Conservation (phyloP, 2,113 vertebrate genomes). For the Ochotona princeps region DNA sequence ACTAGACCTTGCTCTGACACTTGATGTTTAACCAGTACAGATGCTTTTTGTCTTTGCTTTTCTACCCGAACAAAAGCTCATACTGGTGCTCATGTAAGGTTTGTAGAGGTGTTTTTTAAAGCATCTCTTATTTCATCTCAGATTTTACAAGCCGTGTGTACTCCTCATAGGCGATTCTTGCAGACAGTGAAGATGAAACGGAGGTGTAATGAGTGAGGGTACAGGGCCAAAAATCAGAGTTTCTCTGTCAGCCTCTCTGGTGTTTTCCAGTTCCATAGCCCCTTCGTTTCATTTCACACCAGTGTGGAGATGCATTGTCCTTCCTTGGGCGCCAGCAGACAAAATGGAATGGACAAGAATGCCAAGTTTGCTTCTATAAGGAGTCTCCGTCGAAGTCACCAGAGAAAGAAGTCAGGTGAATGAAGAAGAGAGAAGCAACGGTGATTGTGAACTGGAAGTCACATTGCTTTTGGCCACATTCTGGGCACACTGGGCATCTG, state of each 20-base stretch:
- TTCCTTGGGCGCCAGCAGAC: background rate
- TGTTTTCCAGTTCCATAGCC: background rate
- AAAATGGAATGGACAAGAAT: background rate
- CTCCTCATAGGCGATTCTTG: background rate
- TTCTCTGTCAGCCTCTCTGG: background rate
- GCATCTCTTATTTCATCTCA: background rate
- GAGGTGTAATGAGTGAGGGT: background rate
- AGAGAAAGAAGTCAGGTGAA: slow-evolving; percentile 1
- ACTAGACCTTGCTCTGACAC: background rate
- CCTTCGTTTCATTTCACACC: background rate
- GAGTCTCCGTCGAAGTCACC: background rate
- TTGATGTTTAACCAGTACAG: background rate
- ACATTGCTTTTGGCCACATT: background rate
- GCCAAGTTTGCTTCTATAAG: background rate
- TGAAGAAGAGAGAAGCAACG: background rate
- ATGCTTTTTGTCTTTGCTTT: background rate
- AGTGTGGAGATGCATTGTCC: background rate
- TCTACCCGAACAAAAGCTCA: slow-evolving; percentile 5
- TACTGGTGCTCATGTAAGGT: background rate
- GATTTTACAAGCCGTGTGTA: background rate
- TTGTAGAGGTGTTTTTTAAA: slow-evolving; percentile 12
- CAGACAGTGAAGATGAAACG: background rate
- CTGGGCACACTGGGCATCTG: background rate
- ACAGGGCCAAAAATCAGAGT: background rate
- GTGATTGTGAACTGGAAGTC: background rate